Conservation (phyloP, 2,888 invertebrate species). For the Platerodrilus igneus region DNA sequence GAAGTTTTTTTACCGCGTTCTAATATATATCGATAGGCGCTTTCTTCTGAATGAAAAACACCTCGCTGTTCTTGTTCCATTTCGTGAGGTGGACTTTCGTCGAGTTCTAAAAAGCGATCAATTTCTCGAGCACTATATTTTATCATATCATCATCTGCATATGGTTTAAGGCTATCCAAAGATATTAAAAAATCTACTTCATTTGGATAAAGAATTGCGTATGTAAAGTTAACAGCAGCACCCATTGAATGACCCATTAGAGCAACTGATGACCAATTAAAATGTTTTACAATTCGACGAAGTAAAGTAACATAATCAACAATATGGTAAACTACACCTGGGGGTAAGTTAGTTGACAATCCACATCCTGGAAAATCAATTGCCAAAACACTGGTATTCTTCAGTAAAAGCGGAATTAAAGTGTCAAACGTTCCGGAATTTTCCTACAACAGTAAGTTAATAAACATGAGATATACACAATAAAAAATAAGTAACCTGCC, state of each 20-base stretch:
- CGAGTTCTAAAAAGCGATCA: slow-evolving; percentile 40
- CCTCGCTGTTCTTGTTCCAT: slow-evolving; percentile 56
- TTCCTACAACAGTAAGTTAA: slow-evolving; percentile 44
- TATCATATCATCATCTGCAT: slow-evolving; percentile 42
- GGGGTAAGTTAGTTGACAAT: slow-evolving; percentile 54
- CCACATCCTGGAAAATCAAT: slow-evolving; percentile 66
- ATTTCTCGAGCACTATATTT: slow-evolving; percentile 47
- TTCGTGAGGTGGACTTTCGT: slow-evolving; percentile 56
- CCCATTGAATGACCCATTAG: slow-evolving; percentile 65
- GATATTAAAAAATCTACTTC: slow-evolving; percentile 54
- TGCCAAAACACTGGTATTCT: slow-evolving; percentile 50
- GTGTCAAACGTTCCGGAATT: slow-evolving; percentile 69
- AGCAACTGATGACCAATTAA: slow-evolving; percentile 63
- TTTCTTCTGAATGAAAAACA: slow-evolving; percentile 46
- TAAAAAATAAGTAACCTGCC: slow-evolving; percentile 57
- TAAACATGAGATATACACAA: background rate
- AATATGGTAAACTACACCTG: slow-evolving; percentile 32
- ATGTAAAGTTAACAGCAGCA: slow-evolving; percentile 56
- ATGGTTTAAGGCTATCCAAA: slow-evolving; percentile 49
- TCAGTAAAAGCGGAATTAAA: slow-evolving; percentile 56
- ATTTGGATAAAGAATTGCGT: slow-evolving; percentile 56
- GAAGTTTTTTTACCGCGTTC: slow-evolving; percentile 54
- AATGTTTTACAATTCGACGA: slow-evolving; percentile 55
- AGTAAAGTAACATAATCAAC: slow-evolving; percentile 46
- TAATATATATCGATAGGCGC: slow-evolving; percentile 35